A percentile compares a stretch with the other conserved stretches of the same genome.
Conservation (phyloP, 1,140 invertebrate genomes). For the Ptiloglossa arizonensis region DNA sequence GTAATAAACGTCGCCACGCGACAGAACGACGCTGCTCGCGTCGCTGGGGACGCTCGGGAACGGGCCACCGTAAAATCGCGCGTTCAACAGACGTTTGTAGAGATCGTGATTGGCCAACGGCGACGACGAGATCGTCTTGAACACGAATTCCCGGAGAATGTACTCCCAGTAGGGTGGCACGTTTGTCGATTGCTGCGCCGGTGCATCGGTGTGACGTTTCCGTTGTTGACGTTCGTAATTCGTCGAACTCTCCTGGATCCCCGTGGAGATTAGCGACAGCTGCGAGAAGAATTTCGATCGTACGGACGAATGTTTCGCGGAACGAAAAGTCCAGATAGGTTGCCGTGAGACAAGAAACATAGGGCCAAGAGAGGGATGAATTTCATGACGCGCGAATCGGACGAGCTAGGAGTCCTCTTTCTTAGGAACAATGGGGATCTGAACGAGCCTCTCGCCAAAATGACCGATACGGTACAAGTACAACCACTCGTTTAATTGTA, state of each 20-base stretch:
- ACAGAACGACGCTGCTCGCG: conserved; percentile 50
- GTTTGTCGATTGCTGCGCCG: background rate
- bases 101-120: conserved; percentile 53
- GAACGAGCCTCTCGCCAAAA: no score
- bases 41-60: conserved; percentile 28
- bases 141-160: conserved; percentile 67
- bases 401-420: no score
- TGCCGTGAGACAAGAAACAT: no score
- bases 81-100: conserved; percentile 66
- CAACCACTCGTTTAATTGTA: no score
- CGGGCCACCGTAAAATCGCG: conserved; percentile 69
- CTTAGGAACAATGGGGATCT: no score
- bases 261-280: background rate
- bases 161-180: conserved; percentile 47
- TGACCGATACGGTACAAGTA: no score
- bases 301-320: no score
- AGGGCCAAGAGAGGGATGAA: no score
- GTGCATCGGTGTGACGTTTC: background rate
- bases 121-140: conserved; percentile 68
- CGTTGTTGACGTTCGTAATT: background rate
- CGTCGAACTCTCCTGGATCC: background rate
- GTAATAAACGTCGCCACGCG: conserved; percentile 66
- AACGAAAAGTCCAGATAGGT: no score
- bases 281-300: background rate
- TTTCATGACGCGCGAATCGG: no score